A percentile compares a stretch with the other conserved stretches of the same genome.
phyloP scores from a whole-genome alignment of 2,797 vertebrate genomes.

The Erpetoichthys calabaricus region DNA sequence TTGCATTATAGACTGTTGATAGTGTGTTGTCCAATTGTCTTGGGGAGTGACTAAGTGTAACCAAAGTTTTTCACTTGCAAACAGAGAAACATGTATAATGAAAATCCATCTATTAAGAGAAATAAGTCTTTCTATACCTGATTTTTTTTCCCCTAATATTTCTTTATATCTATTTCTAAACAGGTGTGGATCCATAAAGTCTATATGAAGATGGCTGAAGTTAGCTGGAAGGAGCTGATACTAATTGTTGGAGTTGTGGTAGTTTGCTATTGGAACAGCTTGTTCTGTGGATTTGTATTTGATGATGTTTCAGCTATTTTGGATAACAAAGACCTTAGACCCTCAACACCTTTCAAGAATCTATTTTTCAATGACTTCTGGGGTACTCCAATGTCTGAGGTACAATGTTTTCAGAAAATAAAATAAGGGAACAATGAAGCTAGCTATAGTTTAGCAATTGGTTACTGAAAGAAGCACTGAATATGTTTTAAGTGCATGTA shows the following conservation, averaged over 20 bases:
- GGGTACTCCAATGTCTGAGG: conserved; percentile 97
- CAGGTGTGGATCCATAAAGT: conserved; percentile 47
- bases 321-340: conserved; percentile 94
- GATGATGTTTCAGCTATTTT: conserved; percentile 95
- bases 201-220: conserved; percentile 67
- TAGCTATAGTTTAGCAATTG: conserved; percentile 12
- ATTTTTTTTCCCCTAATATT: background rate
- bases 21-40: too few relatives aligned
- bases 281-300: conserved; percentile 90
- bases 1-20: too few relatives aligned
- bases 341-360: conserved; percentile 74
- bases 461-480: background rate
- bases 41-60: too few relatives aligned
- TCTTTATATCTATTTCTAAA: background rate
- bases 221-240: conserved; percentile 75
- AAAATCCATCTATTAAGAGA: too few relatives aligned
- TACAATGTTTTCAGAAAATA: conserved; percentile 20
- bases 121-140: too few relatives aligned
- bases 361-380: conserved; percentile 96
- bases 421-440: background rate
- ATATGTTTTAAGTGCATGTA: too few relatives aligned
- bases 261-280: conserved; percentile 93
- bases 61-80: too few relatives aligned
- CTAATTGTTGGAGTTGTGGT: conserved; percentile 75
- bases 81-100: too few relatives aligned